Conservation (phyloP, 2,113 vertebrate genomes). For the Eptesicus fuscus region DNA sequence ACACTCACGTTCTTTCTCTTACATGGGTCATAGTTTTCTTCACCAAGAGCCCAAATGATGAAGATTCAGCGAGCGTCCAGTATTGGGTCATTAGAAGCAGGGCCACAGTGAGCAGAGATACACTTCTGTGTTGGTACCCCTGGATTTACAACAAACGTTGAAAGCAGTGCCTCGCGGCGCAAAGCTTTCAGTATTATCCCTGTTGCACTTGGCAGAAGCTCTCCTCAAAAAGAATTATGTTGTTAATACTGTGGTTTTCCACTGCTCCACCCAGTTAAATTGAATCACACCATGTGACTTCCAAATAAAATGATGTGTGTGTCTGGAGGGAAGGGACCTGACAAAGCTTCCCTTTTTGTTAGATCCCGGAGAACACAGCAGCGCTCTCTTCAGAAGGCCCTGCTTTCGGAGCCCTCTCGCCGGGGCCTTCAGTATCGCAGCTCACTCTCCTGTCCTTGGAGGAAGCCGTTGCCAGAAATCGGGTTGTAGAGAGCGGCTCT, state of each 20-base stretch:
- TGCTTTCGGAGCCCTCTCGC: background rate
- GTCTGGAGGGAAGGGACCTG: slow-evolving; percentile 43
- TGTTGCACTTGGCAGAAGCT: slow-evolving; percentile 33
- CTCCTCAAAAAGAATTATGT: slow-evolving; percentile 52
- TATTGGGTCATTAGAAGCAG: background rate
- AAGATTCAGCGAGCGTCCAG: background rate
- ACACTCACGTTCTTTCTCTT: background rate
- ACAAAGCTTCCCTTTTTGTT: slow-evolving; percentile 28
- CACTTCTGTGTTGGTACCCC: background rate
- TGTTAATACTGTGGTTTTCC: slow-evolving; percentile 68
- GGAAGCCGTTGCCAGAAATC: background rate
- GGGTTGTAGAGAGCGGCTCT: background rate
- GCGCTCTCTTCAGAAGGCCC: background rate
- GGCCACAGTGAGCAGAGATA: background rate
- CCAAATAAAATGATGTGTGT: slow-evolving; percentile 62
- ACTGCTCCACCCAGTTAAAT: slow-evolving; percentile 59
- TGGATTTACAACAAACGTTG: background rate
- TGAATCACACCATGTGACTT: slow-evolving; percentile 64
- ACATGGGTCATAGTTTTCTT: background rate
- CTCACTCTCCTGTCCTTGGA: background rate
- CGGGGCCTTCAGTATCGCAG: slow-evolving; percentile 12
- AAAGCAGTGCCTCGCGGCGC: background rate
- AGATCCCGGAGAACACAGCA: background rate
- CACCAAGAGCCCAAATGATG: background rate
- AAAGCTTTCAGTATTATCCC: slow-evolving; percentile 38